A percentile compares a stretch with the other conserved stretches of the same genome.
Evolutionary conservation across 2,113 vertebrate genomes (phyloP).

Genomic region (Zapornia atra): DNA sequence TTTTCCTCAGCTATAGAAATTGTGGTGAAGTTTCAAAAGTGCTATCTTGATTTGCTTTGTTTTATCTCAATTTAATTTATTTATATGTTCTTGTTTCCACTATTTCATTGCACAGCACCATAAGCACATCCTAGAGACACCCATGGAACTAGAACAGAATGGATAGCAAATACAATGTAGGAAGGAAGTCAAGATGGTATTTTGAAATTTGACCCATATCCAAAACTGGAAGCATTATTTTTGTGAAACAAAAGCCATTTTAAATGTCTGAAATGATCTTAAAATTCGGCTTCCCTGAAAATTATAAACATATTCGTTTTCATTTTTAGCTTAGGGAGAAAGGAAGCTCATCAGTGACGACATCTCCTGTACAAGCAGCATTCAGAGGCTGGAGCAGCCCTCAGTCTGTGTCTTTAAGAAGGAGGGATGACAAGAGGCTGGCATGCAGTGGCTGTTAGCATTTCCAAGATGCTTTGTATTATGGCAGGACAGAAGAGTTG

Average conservation of each 20-base stretch:
- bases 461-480: conserved; percentile 65
- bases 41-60: not conserved
- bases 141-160: not conserved
- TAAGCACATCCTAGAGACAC: not conserved
- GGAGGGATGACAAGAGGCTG: conserved; percentile 49
- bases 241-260: not conserved
- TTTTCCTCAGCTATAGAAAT: not conserved
- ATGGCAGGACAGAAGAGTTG: conserved; percentile 50
- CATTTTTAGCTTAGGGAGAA: not conserved
- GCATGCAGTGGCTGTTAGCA: not conserved
- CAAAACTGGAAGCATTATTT: not conserved
- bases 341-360: not conserved
- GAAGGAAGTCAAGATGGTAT: not conserved
- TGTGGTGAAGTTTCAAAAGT: not conserved
- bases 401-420: conserved; percentile 18
- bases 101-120: not conserved
- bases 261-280: not conserved
- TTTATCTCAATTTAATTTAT: not conserved
- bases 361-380: not conserved
- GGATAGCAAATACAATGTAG: not conserved
- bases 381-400: not conserved
- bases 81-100: not conserved
- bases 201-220: not conserved
- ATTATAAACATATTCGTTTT: not conserved
- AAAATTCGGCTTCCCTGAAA: not conserved